Evolutionary conservation across 2,888 invertebrate genomes (phyloP), one percentile per base, ranked within the genome.

Genomic region (Oxytorus armatus): DNA sequence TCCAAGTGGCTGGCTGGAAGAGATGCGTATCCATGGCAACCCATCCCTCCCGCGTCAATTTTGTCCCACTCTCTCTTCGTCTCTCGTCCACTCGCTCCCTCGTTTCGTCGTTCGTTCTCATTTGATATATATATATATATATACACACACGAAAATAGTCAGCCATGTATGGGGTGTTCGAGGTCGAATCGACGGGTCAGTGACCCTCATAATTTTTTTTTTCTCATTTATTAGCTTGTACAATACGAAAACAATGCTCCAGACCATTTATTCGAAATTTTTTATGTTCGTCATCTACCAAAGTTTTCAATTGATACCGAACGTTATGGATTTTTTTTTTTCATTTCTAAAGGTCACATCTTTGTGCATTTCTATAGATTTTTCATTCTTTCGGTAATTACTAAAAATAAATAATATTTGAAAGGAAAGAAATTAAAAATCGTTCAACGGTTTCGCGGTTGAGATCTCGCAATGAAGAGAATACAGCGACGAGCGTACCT

Each of bases 11-110:
- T 84, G 85, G 81, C 85, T 79, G 83, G 82, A 83, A 88, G 87
- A 86, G 86, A 88, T 88, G 87, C 85, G 90, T 90, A 88, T 86
- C 90, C 90, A 90, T 90, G 88, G 89, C 80, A 88, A 90, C 90
- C 85, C 85, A 86, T 87, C 87, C 88, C 90, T 86, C 83, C 87
- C 84, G 25, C 53, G 87, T 86, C 85, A 83, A 86, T 86, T 84
- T 78, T 29, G 47, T 65, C 73, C 61, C 75, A 47, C 65, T 49
- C 21, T 63, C 18, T 49, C 21, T 63, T 16, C 23, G 53, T 55
- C 39, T 63, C 68, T 53, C 74, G 68, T 61, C 36, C 63, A 63
- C 53, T 66, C 61, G 29, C 44, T 82, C 29, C 68, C 69, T 65
- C 73, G 39, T 72, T 73, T 49, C 65, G 59, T 63, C 66, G 51